Conservation (phyloP, 2,113 vertebrate species). For the Oreochromis aureus region DNA sequence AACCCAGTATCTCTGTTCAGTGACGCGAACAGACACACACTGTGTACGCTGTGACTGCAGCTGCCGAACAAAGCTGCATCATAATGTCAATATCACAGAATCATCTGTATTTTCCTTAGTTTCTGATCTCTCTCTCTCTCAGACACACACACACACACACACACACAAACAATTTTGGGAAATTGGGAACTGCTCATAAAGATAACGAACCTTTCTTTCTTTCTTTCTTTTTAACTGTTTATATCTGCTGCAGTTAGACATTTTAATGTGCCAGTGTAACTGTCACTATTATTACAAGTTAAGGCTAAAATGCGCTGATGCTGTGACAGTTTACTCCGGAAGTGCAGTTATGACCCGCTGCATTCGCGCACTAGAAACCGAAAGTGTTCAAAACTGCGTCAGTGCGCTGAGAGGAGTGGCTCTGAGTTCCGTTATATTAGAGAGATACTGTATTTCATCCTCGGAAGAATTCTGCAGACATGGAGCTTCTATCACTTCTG, state of each 20-base stretch:
- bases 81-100: neutral
- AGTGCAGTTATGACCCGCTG: no score
- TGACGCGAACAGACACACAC: accelerated
- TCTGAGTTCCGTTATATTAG: neutral
- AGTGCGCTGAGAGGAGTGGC: accelerated
- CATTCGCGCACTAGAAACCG: neutral
- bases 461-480: neutral
- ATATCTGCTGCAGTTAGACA: neutral
- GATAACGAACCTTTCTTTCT: accelerated
- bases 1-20: neutral
- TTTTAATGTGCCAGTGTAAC: neutral
- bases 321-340: neutral
- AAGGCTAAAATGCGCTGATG: neutral
- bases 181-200: neutral
- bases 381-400: neutral
- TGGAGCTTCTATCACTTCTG: accelerated
- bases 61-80: neutral
- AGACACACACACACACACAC: neutral
- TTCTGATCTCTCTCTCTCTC: accelerated
- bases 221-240: no score
- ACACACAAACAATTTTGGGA: neutral
- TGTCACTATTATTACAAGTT: neutral
- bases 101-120: neutral
- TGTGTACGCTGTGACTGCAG: accelerated
- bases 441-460: neutral